A percentile compares a stretch with the other conserved stretches of the same genome.
These are phyloP conservation scores for Ginglymostoma cirratum DNA, from an alignment of 2,113 vertebrate species.

Conservation along the genomic window DNA sequence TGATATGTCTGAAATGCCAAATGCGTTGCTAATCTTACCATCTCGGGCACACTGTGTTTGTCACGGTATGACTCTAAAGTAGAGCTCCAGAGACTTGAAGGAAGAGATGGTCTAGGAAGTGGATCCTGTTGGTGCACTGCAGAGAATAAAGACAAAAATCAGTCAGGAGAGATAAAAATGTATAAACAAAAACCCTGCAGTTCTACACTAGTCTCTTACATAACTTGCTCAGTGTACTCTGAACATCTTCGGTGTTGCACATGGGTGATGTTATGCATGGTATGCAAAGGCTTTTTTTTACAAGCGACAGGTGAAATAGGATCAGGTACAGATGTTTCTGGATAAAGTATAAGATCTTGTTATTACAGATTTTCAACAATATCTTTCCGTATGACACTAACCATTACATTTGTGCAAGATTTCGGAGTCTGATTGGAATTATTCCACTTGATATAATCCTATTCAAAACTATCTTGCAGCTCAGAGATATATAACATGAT, in stretches of 20 bases:
- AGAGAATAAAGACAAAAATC: not conserved
- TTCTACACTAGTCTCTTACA: not conserved
- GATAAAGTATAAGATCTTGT: not conserved
- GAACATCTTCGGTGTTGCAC: not conserved
- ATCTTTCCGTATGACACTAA: not conserved
- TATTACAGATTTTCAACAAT: not conserved
- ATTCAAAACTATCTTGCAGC: not conserved
- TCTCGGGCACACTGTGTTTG: not conserved
- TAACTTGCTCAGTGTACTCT: not conserved
- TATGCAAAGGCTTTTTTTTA: not conserved
- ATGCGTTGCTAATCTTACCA: not conserved
- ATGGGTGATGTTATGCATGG: not conserved
- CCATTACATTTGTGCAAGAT: not conserved
- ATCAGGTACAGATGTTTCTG: not conserved
- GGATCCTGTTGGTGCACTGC: not conserved
- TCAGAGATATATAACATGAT: not conserved
- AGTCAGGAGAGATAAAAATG: not conserved
- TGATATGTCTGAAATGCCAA: not conserved
- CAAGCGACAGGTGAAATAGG: not conserved
- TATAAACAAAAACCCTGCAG: not conserved
- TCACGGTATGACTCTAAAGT: not conserved
- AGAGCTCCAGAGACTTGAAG: not conserved
- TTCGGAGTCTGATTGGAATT: not conserved
- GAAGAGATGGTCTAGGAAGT: not conserved
- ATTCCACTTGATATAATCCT: not conserved